Conservation (phyloP, 2,113 vertebrate species). For the Misgurnus mizolepis region DNA sequence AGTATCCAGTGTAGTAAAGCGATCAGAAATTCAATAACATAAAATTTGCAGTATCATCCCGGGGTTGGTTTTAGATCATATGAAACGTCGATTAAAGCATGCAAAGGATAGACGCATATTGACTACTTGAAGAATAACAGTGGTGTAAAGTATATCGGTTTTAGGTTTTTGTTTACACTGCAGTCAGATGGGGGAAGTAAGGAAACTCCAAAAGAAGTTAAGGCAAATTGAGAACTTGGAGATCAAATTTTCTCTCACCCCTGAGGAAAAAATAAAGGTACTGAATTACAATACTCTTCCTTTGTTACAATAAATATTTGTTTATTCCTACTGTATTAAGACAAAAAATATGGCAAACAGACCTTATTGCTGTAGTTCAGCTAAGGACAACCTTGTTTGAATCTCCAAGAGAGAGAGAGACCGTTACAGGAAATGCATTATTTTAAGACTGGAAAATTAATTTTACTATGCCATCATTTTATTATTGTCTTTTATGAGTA, state of each 20-base stretch:
- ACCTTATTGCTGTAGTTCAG: neutral
- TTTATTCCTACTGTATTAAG: neutral
- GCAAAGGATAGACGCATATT: neutral
- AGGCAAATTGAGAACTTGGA: conserved; percentile 83
- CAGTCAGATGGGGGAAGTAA: conserved; percentile 76
- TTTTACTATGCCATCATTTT: neutral
- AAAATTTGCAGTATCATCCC: neutral
- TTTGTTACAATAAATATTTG: neutral
- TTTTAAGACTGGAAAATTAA: neutral
- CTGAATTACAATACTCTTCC: conserved; percentile 34
- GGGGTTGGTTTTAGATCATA: neutral
- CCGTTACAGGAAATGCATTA: neutral
- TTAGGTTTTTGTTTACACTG: conserved; percentile 7
- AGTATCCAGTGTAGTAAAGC: neutral
- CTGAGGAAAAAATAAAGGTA: conserved; percentile 80
- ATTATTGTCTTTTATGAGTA: neutral
- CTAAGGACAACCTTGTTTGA: neutral
- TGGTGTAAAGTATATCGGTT: neutral
- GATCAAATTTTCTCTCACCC: conserved; percentile 73
- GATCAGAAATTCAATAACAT: neutral
- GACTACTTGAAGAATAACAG: neutral
- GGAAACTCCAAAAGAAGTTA: conserved; percentile 80
- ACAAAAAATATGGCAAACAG: neutral
- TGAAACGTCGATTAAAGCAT: conserved; percentile 1
- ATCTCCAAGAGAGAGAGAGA: neutral